Percentiles rank a stretch among this genome's conserved stretches.
phyloP scores from a whole-genome alignment of 2,797 vertebrate species.

The Decapterus maruadsi region DNA sequence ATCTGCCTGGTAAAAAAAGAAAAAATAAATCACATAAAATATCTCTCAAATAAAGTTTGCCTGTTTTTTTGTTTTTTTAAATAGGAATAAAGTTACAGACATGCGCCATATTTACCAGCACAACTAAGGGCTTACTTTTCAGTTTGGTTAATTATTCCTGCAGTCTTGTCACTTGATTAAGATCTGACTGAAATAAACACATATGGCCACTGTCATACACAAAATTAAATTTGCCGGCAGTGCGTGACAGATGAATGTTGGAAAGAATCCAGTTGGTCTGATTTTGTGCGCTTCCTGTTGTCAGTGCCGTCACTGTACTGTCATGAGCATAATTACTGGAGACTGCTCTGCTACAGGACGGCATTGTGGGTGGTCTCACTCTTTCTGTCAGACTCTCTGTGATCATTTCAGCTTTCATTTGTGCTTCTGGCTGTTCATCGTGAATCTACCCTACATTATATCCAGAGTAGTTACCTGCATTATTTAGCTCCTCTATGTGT shows the following conservation, averaged over 20 bases:
- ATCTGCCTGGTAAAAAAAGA: too few relatives aligned
- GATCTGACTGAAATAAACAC: not conserved
- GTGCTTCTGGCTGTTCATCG: not conserved
- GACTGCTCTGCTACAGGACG: slow-evolving; percentile 15
- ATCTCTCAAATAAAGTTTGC: not conserved
- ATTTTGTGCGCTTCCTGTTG: not conserved
- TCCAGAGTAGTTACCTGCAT: slow-evolving; percentile 7
- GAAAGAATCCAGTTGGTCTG: not conserved
- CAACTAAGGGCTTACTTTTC: not conserved
- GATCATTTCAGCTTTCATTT: slow-evolving; percentile 11
- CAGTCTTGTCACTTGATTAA: not conserved
- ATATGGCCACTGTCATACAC: not conserved
- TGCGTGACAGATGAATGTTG: not conserved
- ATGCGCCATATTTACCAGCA: not conserved
- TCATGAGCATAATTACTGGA: slow-evolving; percentile 21
- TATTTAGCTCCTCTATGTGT: not conserved
- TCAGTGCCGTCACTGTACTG: not conserved
- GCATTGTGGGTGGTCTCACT: slow-evolving; percentile 37
- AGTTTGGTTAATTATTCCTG: not conserved
- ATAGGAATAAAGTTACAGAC: not conserved
- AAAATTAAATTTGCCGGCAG: not conserved
- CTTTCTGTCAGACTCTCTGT: slow-evolving; percentile 1
- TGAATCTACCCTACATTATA: not conserved
- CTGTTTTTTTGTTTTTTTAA: too few relatives aligned
- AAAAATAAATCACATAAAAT: too few relatives aligned